Evolutionary conservation across 1,140 invertebrate species (phyloP).

Genomic region (Zophobas atratus): DNA sequence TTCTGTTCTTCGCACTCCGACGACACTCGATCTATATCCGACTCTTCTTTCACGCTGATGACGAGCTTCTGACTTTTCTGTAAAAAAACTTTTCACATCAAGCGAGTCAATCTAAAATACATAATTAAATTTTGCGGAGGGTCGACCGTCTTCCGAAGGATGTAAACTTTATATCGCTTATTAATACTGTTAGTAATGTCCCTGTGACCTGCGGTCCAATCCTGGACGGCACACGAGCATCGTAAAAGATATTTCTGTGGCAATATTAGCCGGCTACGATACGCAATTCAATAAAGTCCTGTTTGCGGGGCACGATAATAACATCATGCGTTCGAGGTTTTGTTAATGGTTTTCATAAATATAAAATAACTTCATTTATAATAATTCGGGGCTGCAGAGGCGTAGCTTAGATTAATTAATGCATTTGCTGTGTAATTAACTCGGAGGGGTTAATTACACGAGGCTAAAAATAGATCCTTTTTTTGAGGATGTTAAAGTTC

Average conservation of each 20-base stretch:
- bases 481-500: too few species aligned
- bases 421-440: too few species aligned
- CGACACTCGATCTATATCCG: conserved; percentile 64
- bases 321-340: conserved; percentile 19
- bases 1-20: conserved; percentile 67
- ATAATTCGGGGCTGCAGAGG: not conserved
- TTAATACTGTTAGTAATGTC: conserved; percentile 11
- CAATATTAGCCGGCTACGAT: conserved; percentile 10
- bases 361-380: too few species aligned
- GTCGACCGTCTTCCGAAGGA: not conserved
- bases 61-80: conserved; percentile 66
- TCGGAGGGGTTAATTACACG: too few species aligned
- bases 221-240: conserved; percentile 18
- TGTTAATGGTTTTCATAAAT: conserved; percentile 18
- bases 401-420: not conserved
- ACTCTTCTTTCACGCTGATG: conserved; percentile 64
- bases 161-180: conserved; percentile 15
- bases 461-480: too few species aligned
- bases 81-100: conserved; percentile 43
- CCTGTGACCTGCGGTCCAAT: conserved; percentile 29
- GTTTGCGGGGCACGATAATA: not conserved
- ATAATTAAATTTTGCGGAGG: conserved; percentile 14
- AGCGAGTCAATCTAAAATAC: not conserved
- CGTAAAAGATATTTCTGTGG: conserved; percentile 29
- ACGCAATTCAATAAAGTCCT: conserved; percentile 10